These are phyloP conservation scores for Prietella phreatophila DNA, from an alignment of 2,113 vertebrate genomes.

Conservation along the genomic window DNA sequence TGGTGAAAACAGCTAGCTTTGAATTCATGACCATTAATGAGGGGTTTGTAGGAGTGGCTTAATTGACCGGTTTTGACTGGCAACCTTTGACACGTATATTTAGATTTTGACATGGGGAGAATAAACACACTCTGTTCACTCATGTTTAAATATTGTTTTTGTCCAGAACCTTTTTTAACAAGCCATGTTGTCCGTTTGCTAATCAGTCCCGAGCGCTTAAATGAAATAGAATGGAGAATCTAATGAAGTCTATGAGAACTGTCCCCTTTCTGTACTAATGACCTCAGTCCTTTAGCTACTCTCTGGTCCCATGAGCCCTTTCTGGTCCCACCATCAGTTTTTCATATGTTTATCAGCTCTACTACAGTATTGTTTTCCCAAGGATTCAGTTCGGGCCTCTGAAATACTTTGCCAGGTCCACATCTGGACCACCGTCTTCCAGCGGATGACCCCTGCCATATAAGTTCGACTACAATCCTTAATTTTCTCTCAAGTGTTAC, in stretches of 20 bases:
- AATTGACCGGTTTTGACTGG: neutral
- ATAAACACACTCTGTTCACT: neutral
- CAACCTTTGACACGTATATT: neutral
- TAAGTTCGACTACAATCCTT: neutral
- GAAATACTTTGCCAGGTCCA: neutral
- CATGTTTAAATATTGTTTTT: neutral
- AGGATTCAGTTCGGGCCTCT: neutral
- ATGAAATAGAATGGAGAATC: neutral
- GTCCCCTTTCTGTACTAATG: neutral
- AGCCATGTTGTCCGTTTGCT: neutral
- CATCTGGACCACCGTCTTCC: neutral
- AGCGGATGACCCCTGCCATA: neutral
- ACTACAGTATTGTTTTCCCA: too few relatives aligned
- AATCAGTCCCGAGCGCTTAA: neutral
- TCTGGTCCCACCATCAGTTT: neutral
- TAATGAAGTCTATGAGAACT: neutral
- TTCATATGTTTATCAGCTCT: neutral
- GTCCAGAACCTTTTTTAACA: neutral
- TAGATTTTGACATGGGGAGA: neutral
- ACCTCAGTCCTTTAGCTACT: neutral
- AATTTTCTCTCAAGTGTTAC: neutral
- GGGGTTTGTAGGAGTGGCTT: neutral
- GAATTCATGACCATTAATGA: neutral
- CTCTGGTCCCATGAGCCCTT: neutral
- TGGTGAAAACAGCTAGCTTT: neutral